Percentiles rank a stretch among this genome's conserved stretches.
Evolutionary conservation across 2,113 vertebrate species (phyloP).

Genomic region (Chaetodon trifascialis): DNA sequence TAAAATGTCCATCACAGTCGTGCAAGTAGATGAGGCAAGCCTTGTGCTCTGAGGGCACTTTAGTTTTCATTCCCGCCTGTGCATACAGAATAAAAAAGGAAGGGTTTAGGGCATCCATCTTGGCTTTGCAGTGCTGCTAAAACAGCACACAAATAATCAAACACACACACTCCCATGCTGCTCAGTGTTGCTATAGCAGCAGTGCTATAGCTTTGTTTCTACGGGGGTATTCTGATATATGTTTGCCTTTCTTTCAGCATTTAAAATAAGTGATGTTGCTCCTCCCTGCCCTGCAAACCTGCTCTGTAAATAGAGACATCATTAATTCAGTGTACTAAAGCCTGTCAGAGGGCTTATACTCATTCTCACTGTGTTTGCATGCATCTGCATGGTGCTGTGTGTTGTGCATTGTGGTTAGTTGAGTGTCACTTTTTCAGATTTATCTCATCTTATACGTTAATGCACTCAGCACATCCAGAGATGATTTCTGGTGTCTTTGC

Average conservation of each 20-base stretch:
- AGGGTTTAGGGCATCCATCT: conserved; percentile 61
- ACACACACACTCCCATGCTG: background rate
- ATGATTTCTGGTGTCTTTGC: conserved; percentile 47
- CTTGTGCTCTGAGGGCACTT: conserved; percentile 49
- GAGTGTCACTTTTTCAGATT: conserved; percentile 46
- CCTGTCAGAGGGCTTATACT: conserved; percentile 51
- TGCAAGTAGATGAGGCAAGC: conserved; percentile 56
- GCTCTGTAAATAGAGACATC: conserved; percentile 43
- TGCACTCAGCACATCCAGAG: conserved; percentile 40
- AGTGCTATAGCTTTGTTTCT: conserved; percentile 39
- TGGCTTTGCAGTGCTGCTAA: conserved; percentile 50
- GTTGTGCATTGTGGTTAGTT: conserved; percentile 7
- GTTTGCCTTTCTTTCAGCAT: conserved; percentile 58
- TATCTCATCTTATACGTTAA: conserved; percentile 43
- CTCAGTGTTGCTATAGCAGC: background rate
- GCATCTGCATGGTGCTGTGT: background rate
- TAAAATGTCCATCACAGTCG: conserved; percentile 52
- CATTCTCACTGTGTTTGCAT: conserved; percentile 3
- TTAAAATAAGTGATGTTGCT: conserved; percentile 68
- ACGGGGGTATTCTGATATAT: conserved; percentile 49
- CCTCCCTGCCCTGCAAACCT: conserved; percentile 47
- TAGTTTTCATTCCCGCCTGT: conserved; percentile 54
- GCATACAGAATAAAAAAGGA: conserved; percentile 47
- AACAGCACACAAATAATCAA: conserved; percentile 36
- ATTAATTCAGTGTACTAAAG: conserved; percentile 70